Conservation (phyloP, 2,797 vertebrate species). For the Amblyopsis hoosieri region DNA sequence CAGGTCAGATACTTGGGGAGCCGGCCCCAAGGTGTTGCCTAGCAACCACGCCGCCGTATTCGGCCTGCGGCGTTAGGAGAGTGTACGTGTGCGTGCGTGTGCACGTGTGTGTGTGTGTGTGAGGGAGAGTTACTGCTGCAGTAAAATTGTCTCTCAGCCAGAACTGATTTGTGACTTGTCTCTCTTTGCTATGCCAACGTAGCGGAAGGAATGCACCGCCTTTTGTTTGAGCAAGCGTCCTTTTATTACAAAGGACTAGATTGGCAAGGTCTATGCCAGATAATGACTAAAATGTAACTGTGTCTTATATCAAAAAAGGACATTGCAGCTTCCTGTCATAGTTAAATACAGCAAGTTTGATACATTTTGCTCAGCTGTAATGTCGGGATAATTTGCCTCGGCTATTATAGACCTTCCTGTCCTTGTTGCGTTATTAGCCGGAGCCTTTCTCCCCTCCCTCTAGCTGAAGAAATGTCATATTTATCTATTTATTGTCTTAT, state of each 20-base stretch:
- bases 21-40: constrained; percentile 78
- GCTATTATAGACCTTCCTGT: too few relatives aligned
- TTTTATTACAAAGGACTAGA: constrained; percentile 51
- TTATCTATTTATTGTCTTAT: constrained; percentile 21
- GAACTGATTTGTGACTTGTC: constrained; percentile 75
- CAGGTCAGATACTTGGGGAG: constrained; percentile 75
- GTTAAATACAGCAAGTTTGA: constrained; percentile 25
- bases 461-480: neutral
- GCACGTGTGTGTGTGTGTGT: constrained; percentile 33
- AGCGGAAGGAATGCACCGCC: constrained; percentile 42
- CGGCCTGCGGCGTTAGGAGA: constrained; percentile 55
- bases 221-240: constrained; percentile 65
- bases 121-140: constrained; percentile 72
- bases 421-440: neutral
- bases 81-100: constrained; percentile 38
- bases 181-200: constrained; percentile 61
- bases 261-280: constrained; percentile 50
- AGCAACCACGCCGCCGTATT: constrained; percentile 72
- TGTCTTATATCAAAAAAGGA: constrained; percentile 28
- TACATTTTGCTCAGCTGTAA: constrained; percentile 9
- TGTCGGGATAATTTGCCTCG: neutral
- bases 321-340: constrained; percentile 20
- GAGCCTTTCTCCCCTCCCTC: neutral
- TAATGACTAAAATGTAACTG: constrained; percentile 29
- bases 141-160: constrained; percentile 72